phyloP scores from a whole-genome alignment of 1,140 invertebrate genomes.

The Tetramorium parvispinum region DNA sequence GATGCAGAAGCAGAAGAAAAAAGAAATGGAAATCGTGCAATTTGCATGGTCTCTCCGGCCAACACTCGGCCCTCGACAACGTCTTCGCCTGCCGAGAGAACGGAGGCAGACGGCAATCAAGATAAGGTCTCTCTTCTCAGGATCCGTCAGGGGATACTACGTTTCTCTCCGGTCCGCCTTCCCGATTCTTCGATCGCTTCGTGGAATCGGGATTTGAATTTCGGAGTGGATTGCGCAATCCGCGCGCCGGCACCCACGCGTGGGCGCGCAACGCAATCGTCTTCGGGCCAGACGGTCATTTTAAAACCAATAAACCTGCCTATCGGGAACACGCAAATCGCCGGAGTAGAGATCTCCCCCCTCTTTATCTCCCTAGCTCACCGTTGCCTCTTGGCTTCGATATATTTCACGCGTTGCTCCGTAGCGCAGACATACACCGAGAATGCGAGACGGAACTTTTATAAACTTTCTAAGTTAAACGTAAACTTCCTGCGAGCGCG shows the following conservation, averaged over 20 bases:
- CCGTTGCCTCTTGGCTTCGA: constrained; percentile 9
- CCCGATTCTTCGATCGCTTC: constrained; percentile 56
- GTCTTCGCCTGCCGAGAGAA: constrained; percentile 42
- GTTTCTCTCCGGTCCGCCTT: constrained; percentile 34
- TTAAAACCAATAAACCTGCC: constrained; percentile 60
- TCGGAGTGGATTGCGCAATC: constrained; percentile 73
- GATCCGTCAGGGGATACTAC: constrained; percentile 64
- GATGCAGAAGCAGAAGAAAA: constrained; percentile 54
- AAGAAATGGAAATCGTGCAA: constrained; percentile 74
- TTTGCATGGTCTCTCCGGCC: constrained; percentile 66
- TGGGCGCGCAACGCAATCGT: constrained; percentile 62
- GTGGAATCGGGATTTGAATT: constrained; percentile 72
- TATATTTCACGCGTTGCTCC: constrained; percentile 37
- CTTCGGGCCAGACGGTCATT: constrained; percentile 33
- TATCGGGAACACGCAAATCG: constrained; percentile 62
- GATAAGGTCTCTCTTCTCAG: constrained; percentile 69
- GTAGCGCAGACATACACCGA: constrained; percentile 9
- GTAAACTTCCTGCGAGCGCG: background rate
- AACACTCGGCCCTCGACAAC: constrained; percentile 24
- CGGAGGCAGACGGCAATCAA: constrained; percentile 67
- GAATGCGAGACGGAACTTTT: constrained; percentile 42
- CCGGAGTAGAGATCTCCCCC: constrained; percentile 19
- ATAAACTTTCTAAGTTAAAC: constrained; percentile 15
- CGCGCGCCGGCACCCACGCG: constrained; percentile 66
- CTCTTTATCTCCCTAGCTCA: background rate